These are phyloP conservation scores for Wasmannia auropunctata DNA, from an alignment of 1,140 invertebrate genomes.

Conservation along the genomic window DNA sequence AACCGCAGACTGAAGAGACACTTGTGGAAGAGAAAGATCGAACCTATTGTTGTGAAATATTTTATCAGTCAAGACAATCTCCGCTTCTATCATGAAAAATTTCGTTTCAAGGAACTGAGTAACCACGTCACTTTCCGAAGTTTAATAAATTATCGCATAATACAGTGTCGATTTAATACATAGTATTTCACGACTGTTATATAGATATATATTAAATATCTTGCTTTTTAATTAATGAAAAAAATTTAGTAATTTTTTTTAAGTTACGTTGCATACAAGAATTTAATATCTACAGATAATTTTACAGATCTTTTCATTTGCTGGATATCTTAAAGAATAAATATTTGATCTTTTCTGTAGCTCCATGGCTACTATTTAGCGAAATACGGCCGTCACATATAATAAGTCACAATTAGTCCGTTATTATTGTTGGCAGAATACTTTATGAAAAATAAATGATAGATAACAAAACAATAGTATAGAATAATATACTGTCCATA, in stretches of 20 bases:
- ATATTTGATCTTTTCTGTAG: conserved; percentile 47
- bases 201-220: conserved; percentile 28
- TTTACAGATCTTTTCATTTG: conserved; percentile 30
- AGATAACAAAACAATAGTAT: background rate
- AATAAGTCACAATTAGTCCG: conserved; percentile 60
- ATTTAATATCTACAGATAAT: conserved; percentile 51
- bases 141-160: conserved; percentile 23
- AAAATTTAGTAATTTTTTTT: conserved; percentile 33
- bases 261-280: conserved; percentile 22
- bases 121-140: conserved; percentile 38
- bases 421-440: conserved; percentile 61
- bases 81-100: conserved; percentile 46
- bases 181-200: conserved; percentile 17
- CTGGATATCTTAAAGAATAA: conserved; percentile 37
- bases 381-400: conserved; percentile 36
- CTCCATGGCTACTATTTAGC: conserved; percentile 12
- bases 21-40: conserved; percentile 55
- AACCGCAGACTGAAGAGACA: conserved; percentile 51
- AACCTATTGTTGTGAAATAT: conserved; percentile 61
- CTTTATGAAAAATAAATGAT: conserved; percentile 27
- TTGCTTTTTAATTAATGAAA: conserved; percentile 32
- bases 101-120: conserved; percentile 65
- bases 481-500: background rate
- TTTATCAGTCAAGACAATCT: conserved; percentile 59
- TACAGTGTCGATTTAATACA: conserved; percentile 35